These are phyloP conservation scores for Sphenopsis melanotis DNA, from an alignment of 2,797 vertebrate species.

Conservation along the genomic window DNA sequence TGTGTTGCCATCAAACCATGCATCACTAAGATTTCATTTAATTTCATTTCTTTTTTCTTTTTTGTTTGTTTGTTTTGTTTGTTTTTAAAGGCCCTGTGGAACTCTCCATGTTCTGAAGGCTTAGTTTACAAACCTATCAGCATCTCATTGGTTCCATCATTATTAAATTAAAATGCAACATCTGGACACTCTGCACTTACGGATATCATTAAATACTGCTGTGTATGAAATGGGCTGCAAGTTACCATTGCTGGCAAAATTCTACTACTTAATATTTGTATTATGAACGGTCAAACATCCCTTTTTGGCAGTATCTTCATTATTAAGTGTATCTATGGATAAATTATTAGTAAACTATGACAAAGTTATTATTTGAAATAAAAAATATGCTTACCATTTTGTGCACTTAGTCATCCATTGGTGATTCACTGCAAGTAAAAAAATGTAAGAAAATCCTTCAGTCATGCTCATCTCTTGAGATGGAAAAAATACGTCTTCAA, in stretches of 20 bases:
- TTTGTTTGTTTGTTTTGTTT: not conserved
- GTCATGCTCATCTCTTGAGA: not conserved
- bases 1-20: slow-evolving; percentile 39
- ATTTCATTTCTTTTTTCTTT: slow-evolving; percentile 30
- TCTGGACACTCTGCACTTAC: slow-evolving; percentile 54
- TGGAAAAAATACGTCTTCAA: not conserved
- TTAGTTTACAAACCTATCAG: slow-evolving; percentile 77
- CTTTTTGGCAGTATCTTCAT: not conserved
- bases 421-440: not conserved
- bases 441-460: slow-evolving; percentile 27
- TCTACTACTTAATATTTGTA: not conserved
- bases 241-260: slow-evolving; percentile 20
- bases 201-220: slow-evolving; percentile 66
- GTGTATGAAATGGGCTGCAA: slow-evolving; percentile 36
- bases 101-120: slow-evolving; percentile 77
- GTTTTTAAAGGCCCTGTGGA: slow-evolving; percentile 79
- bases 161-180: slow-evolving; percentile 69
- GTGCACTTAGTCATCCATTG: slow-evolving; percentile 36
- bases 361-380: slow-evolving; percentile 51
- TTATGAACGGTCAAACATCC: not conserved
- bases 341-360: slow-evolving; percentile 48
- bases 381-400: slow-evolving; percentile 42
- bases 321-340: slow-evolving; percentile 5
- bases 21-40: slow-evolving; percentile 57
- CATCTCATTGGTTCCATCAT: slow-evolving; percentile 74